A percentile compares a stretch with the other conserved stretches of the same genome.
phyloP scores from a whole-genome alignment of 2,888 invertebrate species.

The Pristionchus mayeri region DNA sequence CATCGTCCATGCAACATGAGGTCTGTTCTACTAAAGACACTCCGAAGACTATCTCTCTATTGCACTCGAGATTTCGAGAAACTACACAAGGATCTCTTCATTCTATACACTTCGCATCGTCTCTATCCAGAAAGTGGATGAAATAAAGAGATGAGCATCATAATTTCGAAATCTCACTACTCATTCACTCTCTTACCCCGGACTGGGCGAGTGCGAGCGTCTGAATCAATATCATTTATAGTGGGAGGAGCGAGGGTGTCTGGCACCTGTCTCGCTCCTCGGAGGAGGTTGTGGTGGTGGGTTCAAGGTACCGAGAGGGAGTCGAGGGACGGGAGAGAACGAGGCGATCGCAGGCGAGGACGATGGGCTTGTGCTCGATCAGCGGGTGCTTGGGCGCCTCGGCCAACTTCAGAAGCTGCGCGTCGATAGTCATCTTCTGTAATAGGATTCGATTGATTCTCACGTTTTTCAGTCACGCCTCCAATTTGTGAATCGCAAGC shows the following conservation, averaged over 20 bases:
- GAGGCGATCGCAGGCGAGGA: conserved; percentile 43
- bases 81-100: not conserved
- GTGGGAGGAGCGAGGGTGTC: not conserved
- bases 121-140: not conserved
- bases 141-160: too few relatives aligned
- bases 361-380: conserved; percentile 50
- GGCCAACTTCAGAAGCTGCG: conserved; percentile 62
- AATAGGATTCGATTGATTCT: too few relatives aligned
- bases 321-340: conserved; percentile 48
- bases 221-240: not conserved
- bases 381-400: conserved; percentile 53
- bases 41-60: not conserved
- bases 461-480: too few relatives aligned
- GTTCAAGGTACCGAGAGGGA: conserved; percentile 46
- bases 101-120: not conserved
- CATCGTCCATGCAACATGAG: not conserved
- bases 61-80: not conserved
- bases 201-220: not conserved
- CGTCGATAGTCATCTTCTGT: conserved; percentile 67
- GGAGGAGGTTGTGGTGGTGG: not conserved
- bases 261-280: conserved; percentile 13
- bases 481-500: too few relatives aligned
- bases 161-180: not conserved
- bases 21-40: not conserved
- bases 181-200: not conserved